Base-by-base conservation (phyloP, 2,113 vertebrate genomes). In the Puffinus mauretanicus region DNA sequence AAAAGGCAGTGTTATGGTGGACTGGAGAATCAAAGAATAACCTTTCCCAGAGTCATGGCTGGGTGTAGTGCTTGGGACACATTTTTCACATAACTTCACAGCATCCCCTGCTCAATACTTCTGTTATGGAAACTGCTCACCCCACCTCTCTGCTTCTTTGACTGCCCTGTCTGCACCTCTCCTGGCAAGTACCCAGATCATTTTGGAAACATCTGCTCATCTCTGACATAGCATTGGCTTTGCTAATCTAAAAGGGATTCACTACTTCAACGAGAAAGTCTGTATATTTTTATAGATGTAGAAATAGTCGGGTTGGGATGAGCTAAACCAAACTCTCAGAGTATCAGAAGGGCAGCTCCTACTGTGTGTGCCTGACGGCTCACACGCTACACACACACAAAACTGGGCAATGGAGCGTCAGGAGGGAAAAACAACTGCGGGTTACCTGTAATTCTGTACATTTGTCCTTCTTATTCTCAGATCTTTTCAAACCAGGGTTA, bases 311-410 rank as follows among this genome's bases (percentile, higher is more conserved):
- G 16, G 13, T 12, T 32, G 5, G 21, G 29, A 11, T 19, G 15
- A 30, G 9, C 36, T 46, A 46, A 70, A 49, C 14, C 17, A 38
- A 54, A 54, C 22, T 69, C 22, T 40, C 15, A 14, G 19, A 52
- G 15, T 8, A 15, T 36, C 15, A 9, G 19, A 32, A 88, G 20
- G 30, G 38, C 38, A 46, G 32, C 17, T 88, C 19, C 34, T 58
- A 13, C 6, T 42, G 29, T 3, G 1, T 0, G 1, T 57, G 21
- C 21, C n/a, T 46, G 36, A 27, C 82, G 20, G 8, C 34, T 72
- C 25, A 36, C 10, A 22, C 0, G 1, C 34, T 40, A 13, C 17
- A 14, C 13, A 14, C 13, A 26, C 8, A 8, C 7, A 40, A 13
- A 61, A 12, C n/a, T 44, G n/a, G 8, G 27, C 3, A 4, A 29